phyloP scores from a whole-genome alignment of 2,888 invertebrate species.

The Agrochola macilenta region DNA sequence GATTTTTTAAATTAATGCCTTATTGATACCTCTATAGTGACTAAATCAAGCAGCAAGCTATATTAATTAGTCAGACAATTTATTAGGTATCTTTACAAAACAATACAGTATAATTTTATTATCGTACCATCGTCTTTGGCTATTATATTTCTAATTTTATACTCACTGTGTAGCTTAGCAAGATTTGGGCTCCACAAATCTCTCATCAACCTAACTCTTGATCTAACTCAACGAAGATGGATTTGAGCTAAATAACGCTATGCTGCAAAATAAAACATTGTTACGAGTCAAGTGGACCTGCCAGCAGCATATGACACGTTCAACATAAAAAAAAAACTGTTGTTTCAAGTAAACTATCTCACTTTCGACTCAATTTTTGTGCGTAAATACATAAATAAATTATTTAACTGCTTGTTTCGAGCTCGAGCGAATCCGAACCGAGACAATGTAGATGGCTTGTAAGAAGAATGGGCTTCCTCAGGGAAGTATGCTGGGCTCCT shows the following conservation, averaged over 20 bases:
- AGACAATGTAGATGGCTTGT: not conserved
- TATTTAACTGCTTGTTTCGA: not conserved
- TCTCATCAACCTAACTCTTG: not conserved
- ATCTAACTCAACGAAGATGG: too few species aligned
- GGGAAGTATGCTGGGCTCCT: not conserved
- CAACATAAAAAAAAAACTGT: not conserved
- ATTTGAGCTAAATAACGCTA: not conserved
- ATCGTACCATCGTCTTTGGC: slow-evolving; percentile 28
- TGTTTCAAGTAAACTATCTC: not conserved
- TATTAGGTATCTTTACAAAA: slow-evolving; percentile 20
- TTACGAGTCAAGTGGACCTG: not conserved
- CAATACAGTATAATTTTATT: slow-evolving; percentile 7
- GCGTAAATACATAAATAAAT: not conserved
- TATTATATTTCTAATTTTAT: not conserved
- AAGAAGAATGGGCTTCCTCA: not conserved
- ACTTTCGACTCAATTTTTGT: not conserved
- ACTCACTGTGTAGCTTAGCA: too few species aligned
- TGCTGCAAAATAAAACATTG: not conserved
- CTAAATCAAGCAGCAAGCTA: slow-evolving; percentile 25
- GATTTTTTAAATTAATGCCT: slow-evolving; percentile 52
- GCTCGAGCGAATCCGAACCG: not conserved
- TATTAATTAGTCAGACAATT: slow-evolving; percentile 18
- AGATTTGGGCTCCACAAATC: not conserved
- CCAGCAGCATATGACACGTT: not conserved
- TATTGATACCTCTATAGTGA: slow-evolving; percentile 28